These are phyloP conservation scores for Ophion slaviceki DNA, from an alignment of 2,888 invertebrate genomes.

Conservation along the genomic window DNA sequence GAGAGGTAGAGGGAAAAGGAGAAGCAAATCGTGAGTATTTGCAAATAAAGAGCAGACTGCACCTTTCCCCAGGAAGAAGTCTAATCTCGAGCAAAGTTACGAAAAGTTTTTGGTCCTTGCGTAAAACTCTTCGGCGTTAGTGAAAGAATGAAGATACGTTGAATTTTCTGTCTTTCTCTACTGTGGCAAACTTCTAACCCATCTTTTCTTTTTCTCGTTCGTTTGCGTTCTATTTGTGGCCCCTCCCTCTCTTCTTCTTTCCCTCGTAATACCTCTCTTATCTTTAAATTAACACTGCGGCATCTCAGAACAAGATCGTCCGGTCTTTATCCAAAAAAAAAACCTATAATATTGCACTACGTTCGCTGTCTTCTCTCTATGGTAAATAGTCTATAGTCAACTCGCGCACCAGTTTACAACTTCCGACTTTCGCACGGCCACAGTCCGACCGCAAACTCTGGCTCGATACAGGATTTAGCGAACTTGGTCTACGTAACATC, in stretches of 20 bases:
- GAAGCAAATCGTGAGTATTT: slow-evolving; percentile 70
- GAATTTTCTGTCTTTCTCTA: slow-evolving; percentile 47
- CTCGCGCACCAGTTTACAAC: slow-evolving; percentile 48
- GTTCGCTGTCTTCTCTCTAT: slow-evolving; percentile 20
- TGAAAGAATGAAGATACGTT: slow-evolving; percentile 56
- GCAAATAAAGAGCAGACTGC: slow-evolving; percentile 66
- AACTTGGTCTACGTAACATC: slow-evolving; percentile 57
- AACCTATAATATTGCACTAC: slow-evolving; percentile 56
- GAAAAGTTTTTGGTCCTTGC: slow-evolving; percentile 58
- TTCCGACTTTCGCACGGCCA: slow-evolving; percentile 49
- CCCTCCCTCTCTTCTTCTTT: slow-evolving; percentile 33
- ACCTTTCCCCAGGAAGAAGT: slow-evolving; percentile 42
- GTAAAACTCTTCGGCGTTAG: slow-evolving; percentile 50
- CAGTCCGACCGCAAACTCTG: slow-evolving; percentile 51
- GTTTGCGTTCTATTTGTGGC: slow-evolving; percentile 39
- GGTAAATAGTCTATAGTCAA: slow-evolving; percentile 53
- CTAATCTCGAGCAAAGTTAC: slow-evolving; percentile 51
- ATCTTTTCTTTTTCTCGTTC: slow-evolving; percentile 41
- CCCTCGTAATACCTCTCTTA: slow-evolving; percentile 63
- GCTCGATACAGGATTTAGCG: slow-evolving; percentile 43
- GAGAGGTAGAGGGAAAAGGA: slow-evolving; percentile 48
- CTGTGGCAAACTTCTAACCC: slow-evolving; percentile 63
- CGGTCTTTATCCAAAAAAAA: slow-evolving; percentile 27
- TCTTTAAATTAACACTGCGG: slow-evolving; percentile 70
- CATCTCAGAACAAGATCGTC: slow-evolving; percentile 51